These are phyloP conservation scores for Lathamus discolor DNA, from an alignment of 2,113 vertebrate species.

Conservation along the genomic window DNA sequence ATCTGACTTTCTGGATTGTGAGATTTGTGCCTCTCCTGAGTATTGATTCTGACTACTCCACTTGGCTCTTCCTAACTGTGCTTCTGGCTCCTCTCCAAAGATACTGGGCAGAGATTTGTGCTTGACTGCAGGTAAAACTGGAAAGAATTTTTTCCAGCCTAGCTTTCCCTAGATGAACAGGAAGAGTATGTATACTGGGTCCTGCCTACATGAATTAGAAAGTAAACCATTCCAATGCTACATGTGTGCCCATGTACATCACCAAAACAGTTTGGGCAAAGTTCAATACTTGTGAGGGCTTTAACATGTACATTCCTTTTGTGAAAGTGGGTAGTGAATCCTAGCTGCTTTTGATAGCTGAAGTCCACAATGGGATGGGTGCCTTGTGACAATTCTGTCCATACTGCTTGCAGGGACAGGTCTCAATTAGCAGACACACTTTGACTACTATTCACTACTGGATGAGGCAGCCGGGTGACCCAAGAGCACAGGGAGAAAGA, in stretches of 20 bases:
- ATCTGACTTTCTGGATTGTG: neutral
- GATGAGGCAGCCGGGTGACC: neutral
- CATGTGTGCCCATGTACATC: neutral
- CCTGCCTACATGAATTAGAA: neutral
- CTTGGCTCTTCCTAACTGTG: neutral
- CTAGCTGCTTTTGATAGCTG: neutral
- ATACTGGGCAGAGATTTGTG: neutral
- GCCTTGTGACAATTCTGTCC: neutral
- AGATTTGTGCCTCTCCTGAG: neutral
- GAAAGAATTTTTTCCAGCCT: neutral
- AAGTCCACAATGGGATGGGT: accelerated
- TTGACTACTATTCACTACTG: neutral
- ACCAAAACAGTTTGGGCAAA: neutral
- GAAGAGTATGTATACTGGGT: neutral
- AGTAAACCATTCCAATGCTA: neutral
- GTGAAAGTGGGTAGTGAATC: neutral
- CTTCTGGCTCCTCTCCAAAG: slow-evolving; percentile 1
- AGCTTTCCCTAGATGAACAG: neutral
- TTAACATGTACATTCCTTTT: neutral
- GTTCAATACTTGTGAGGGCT: neutral
- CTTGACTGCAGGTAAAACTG: neutral
- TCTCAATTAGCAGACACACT: neutral
- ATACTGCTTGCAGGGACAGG: neutral
- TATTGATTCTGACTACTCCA: slow-evolving; percentile 12
- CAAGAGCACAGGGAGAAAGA: neutral